These are phyloP conservation scores for Beris chalybata DNA, from an alignment of 2,888 invertebrate genomes.

Conservation along the genomic window DNA sequence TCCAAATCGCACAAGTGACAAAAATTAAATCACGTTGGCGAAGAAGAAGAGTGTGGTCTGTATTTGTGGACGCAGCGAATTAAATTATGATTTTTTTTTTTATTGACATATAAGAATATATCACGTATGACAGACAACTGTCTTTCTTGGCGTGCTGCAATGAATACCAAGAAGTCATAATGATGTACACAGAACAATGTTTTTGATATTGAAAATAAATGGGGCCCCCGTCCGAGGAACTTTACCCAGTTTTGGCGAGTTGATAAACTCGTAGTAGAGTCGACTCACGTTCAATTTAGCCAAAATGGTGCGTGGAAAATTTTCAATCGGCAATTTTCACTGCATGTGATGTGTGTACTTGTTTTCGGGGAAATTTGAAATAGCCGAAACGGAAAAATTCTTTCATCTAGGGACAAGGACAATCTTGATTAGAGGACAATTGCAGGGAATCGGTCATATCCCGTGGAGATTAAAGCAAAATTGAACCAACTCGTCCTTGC, in stretches of 20 bases:
- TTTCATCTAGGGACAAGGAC: no score
- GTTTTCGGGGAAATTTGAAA: not conserved
- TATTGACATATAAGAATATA: not conserved
- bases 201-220: conserved; percentile 18
- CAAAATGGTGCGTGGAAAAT: conserved; percentile 15
- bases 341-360: not conserved
- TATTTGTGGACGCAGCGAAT: not conserved
- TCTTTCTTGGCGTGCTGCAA: conserved; percentile 16
- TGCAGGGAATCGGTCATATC: no score
- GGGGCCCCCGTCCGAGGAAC: conserved; percentile 3
- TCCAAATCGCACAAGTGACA: not conserved
- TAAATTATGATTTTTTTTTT: conserved; percentile 1
- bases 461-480: no score
- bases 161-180: conserved; percentile 22
- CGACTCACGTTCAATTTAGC: conserved; percentile 16
- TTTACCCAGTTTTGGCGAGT: conserved; percentile 2
- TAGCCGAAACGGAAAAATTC: not conserved
- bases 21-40: conserved; percentile 24
- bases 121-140: conserved; percentile 29
- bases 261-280: conserved; percentile 13
- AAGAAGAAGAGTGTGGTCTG: not conserved
- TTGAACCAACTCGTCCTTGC: no score
- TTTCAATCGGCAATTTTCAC: conserved; percentile 1
- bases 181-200: conserved; percentile 16
- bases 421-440: no score